These are phyloP conservation scores for Matsumurasca onukii DNA, from an alignment of 1,140 invertebrate species.

Conservation along the genomic window DNA sequence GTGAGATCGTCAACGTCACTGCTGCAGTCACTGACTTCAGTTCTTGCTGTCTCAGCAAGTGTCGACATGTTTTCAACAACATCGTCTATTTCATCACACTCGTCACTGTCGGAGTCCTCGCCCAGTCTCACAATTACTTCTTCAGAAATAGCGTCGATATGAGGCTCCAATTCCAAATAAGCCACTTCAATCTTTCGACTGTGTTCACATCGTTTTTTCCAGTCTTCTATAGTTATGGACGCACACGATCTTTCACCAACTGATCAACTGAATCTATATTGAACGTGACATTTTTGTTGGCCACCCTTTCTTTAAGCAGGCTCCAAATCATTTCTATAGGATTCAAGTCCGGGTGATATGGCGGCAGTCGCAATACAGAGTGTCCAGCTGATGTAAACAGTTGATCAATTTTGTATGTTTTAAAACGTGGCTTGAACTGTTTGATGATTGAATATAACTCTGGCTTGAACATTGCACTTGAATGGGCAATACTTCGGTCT, in stretches of 20 bases:
- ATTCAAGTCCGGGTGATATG: conserved; percentile 26
- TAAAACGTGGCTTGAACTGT: neutral
- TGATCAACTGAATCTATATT: conserved; percentile 1
- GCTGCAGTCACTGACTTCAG: no score
- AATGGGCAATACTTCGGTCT: conserved; percentile 33
- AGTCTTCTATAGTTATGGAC: conserved; percentile 8
- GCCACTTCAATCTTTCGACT: conserved; percentile 5
- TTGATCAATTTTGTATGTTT: no score
- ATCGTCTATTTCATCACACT: conserved; percentile 6
- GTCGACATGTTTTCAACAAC: no score
- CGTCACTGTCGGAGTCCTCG: conserved; percentile 31
- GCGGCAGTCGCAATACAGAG: conserved; percentile 11
- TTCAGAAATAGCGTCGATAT: conserved; percentile 2
- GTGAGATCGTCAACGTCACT: no score
- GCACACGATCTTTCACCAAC: neutral
- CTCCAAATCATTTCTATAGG: conserved; percentile 19
- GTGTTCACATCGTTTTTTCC: conserved; percentile 21
- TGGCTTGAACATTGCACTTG: conserved; percentile 21
- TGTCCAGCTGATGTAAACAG: no score
- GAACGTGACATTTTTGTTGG: conserved; percentile 18
- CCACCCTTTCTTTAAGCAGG: conserved; percentile 9
- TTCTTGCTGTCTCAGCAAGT: no score
- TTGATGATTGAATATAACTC: conserved; percentile 25
- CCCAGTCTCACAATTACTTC: conserved; percentile 14
- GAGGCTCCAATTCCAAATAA: conserved; percentile 1